Conservation (phyloP, 2,113 vertebrate species). For the Python bivittatus region DNA sequence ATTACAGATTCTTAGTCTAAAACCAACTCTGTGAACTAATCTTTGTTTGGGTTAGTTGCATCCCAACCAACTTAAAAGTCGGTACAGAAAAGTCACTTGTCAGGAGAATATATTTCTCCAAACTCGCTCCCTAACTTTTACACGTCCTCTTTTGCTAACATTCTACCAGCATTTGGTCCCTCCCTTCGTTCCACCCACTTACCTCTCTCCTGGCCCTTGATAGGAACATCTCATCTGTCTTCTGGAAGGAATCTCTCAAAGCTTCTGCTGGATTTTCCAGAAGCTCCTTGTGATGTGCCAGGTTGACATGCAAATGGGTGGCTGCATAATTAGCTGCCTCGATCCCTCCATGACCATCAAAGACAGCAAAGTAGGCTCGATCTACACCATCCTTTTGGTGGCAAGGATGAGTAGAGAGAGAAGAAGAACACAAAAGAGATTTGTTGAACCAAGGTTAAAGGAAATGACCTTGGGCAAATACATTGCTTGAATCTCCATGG, state of each 20-base stretch:
- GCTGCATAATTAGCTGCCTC: slow-evolving; percentile 88
- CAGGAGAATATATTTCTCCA: slow-evolving; percentile 35
- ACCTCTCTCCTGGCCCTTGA: slow-evolving; percentile 90
- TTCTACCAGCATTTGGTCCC: slow-evolving; percentile 28
- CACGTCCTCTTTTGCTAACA: neutral
- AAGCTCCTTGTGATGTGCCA: slow-evolving; percentile 78
- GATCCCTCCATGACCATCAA: slow-evolving; percentile 92
- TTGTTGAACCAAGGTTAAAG: neutral
- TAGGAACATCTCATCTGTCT: slow-evolving; percentile 88
- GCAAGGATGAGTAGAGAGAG: neutral
- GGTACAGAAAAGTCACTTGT: slow-evolving; percentile 32
- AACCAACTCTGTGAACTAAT: slow-evolving; percentile 36
- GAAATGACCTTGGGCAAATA: neutral
- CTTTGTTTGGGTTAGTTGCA: slow-evolving; percentile 23
- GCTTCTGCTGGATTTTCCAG: slow-evolving; percentile 74
- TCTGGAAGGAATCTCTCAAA: slow-evolving; percentile 81
- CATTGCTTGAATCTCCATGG: too few species aligned
- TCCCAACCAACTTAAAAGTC: neutral
- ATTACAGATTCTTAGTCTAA: slow-evolving; percentile 12
- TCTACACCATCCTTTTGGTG: slow-evolving; percentile 75
- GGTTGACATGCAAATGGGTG: slow-evolving; percentile 82
- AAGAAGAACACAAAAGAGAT: neutral
- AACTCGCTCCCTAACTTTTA: neutral
- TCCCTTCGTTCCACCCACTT: slow-evolving; percentile 47
- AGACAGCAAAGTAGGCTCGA: slow-evolving; percentile 88